Evolutionary conservation across 2,113 vertebrate genomes (phyloP), one percentile per base, ranked within the genome.

Genomic region (Rana temporaria): DNA sequence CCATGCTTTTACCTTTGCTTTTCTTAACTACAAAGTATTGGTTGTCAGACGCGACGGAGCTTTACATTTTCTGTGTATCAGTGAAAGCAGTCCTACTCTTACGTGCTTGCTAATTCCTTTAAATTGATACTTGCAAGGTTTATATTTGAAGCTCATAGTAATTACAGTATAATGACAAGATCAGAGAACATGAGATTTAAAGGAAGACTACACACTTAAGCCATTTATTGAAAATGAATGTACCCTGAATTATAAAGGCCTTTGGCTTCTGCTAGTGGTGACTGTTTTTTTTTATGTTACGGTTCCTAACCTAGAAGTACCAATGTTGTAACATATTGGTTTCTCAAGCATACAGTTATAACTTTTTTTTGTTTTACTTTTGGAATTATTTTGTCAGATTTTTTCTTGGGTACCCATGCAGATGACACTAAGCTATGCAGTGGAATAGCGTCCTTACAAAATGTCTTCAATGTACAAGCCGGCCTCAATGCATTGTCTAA

Each of bases 1-100:
- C 64, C 42, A 19, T 66, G 53, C 64, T 68, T 57, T 68, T 68
- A 79, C 77, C 78, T 80, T 79, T 70, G 32, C 32, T 80, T 70
- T 80, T 80, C 66, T 60, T 69, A 71, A 70, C 78, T 80, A 80
- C 65, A 70, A 69, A 80, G 78, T 68, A 62, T 34, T 79, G 77
- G 78, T 69, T 80, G 64, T 69, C 77, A 68, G 77, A 6, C 34
- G 19, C 20, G 8, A 30, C 15, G 18, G 64, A 57, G 26, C 63
- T 48, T 79, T 80, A 52, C 53, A 55, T 80, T 70, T 57, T 70
- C 56, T 26, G 2, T 60, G 78, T 69, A 70, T 70, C 55, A 6
- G 4, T 69, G 78, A 69, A 79, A 68, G 52, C 78, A 38, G 78
- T 60, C 59, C 34, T 80, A 80, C 53, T 20, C 22, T 60, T 79